Conservation (phyloP, 1,140 invertebrate genomes). For the Cotesia vestalis region DNA sequence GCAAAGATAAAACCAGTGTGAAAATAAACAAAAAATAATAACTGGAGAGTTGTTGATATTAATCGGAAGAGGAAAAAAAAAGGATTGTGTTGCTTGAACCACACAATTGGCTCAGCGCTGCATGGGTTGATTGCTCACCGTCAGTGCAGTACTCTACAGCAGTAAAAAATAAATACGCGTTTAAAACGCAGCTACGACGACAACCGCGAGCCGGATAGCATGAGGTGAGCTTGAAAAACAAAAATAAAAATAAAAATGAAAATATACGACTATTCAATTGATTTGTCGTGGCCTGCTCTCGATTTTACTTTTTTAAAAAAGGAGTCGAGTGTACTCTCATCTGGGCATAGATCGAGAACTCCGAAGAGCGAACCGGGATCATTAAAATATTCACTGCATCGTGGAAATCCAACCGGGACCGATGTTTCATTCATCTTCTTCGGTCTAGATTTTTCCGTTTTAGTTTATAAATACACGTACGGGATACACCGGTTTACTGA, state of each 20-base stretch:
- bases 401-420: slow-evolving; percentile 2
- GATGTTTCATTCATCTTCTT: background rate
- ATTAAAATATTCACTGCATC: slow-evolving; percentile 51
- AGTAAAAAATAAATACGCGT: slow-evolving; percentile 38
- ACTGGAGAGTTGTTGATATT: slow-evolving; percentile 15
- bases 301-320: background rate
- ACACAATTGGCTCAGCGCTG: slow-evolving; percentile 6
- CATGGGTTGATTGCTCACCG: slow-evolving; percentile 19
- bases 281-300: too few relatives aligned
- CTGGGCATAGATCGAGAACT: too few relatives aligned
- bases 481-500: too few relatives aligned
- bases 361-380: slow-evolving; percentile 28
- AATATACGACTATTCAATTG: too few relatives aligned
- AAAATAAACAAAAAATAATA: background rate
- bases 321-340: background rate
- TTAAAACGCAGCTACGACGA: slow-evolving; percentile 33
- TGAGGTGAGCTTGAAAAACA: slow-evolving; percentile 22
- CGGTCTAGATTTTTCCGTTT: slow-evolving; percentile 3
- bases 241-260: slow-evolving; percentile 4
- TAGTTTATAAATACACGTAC: background rate
- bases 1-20: too few relatives aligned
- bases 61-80: slow-evolving; percentile 15
- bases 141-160: background rate
- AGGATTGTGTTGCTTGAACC: slow-evolving; percentile 21
- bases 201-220: slow-evolving; percentile 28